Percentiles rank a stretch among this genome's conserved stretches.
Evolutionary conservation across 1,140 invertebrate genomes (phyloP).

Genomic region (Pachypsylla venusta): DNA sequence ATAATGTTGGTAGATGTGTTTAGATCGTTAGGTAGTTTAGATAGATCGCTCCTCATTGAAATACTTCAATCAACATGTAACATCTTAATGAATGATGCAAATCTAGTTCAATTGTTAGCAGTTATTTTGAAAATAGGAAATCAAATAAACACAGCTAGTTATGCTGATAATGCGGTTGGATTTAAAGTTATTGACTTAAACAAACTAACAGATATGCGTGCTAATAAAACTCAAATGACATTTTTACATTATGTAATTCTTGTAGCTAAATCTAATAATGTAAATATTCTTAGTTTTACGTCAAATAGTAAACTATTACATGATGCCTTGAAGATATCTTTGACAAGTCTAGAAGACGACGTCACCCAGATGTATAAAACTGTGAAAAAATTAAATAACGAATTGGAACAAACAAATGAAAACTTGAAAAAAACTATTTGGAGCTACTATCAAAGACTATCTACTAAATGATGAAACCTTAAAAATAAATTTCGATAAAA

Average conservation of each 20-base stretch:
- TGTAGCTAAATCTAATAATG: constrained; percentile 28
- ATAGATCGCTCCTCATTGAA: constrained; percentile 33
- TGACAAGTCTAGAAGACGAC: not conserved
- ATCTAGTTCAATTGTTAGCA: constrained; percentile 32
- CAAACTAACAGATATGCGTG: constrained; percentile 38
- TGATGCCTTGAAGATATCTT: constrained; percentile 28
- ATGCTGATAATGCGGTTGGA: constrained; percentile 41
- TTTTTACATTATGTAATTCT: constrained; percentile 39
- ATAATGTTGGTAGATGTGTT: no score
- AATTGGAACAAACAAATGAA: not conserved
- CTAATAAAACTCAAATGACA: constrained; percentile 41
- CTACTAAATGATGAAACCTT: constrained; percentile 28
- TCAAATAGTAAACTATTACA: constrained; percentile 25
- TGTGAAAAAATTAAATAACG: not conserved
- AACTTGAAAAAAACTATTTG: constrained; percentile 13
- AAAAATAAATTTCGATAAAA: constrained; percentile 29
- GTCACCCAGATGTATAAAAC: not conserved
- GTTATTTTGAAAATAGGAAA: constrained; percentile 35
- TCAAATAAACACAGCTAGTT: constrained; percentile 40
- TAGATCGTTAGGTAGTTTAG: no score
- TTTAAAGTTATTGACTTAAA: constrained; percentile 39
- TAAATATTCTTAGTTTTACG: constrained; percentile 28
- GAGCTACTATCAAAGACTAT: constrained; percentile 26
- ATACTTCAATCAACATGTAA: constrained; percentile 31
- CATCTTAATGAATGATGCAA: constrained; percentile 26